Evolutionary conservation across 2,888 invertebrate genomes (phyloP).

Genomic region (Gandaritis pyraliata): DNA sequence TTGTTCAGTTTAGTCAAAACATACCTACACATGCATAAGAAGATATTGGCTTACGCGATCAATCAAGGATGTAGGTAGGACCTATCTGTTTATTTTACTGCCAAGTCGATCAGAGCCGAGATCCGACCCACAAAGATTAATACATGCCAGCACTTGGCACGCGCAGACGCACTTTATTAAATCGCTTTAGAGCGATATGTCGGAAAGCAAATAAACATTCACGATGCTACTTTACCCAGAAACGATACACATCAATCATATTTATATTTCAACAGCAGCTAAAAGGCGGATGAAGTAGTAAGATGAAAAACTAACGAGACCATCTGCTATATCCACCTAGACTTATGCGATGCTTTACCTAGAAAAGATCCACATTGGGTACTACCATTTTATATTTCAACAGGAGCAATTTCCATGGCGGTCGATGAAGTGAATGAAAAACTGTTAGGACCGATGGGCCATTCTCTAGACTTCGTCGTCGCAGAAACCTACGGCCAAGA

Average conservation of each 20-base stretch:
- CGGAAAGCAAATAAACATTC: constrained; percentile 16
- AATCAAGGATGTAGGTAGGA: constrained; percentile 32
- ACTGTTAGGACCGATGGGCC: constrained; percentile 86
- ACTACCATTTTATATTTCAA: constrained; percentile 31
- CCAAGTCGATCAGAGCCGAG: constrained; percentile 43
- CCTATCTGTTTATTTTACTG: constrained; percentile 38
- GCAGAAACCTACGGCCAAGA: constrained; percentile 97
- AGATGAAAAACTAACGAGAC: constrained; percentile 82
- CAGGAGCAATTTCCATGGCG: constrained; percentile 94
- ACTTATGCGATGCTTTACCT: constrained; percentile 74
- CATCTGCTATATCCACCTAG: constrained; percentile 63
- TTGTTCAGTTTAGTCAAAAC: constrained; percentile 2
- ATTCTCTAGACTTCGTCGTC: constrained; percentile 90
- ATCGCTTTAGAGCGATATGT: constrained; percentile 23
- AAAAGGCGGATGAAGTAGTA: constrained; percentile 92
- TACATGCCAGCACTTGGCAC: constrained; percentile 54
- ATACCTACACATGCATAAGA: constrained; percentile 31
- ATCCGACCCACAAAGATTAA: constrained; percentile 52
- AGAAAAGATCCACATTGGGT: constrained; percentile 13
- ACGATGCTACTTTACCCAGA: constrained; percentile 10
- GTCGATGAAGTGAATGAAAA: constrained; percentile 91
- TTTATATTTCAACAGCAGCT: constrained; percentile 85
- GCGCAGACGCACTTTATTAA: constrained; percentile 44
- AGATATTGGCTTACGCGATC: constrained; percentile 25
- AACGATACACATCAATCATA: constrained; percentile 12